Conservation (phyloP, 1,140 invertebrate genomes). For the Leptinotarsa texana region DNA sequence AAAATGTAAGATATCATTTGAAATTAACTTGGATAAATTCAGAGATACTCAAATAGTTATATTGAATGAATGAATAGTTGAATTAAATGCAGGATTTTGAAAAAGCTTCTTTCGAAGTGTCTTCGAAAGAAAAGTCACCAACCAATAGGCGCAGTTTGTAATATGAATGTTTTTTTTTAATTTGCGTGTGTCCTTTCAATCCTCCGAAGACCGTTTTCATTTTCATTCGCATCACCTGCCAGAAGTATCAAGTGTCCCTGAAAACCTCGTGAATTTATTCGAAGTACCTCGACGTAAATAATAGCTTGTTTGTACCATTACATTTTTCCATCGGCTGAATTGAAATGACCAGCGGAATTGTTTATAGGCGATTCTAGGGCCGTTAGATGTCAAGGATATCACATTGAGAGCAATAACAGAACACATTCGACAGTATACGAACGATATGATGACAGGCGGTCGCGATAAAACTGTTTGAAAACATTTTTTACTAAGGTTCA, state of each 20-base stretch:
- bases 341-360: conserved; percentile 20
- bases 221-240: background rate
- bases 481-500: conserved; percentile 25
- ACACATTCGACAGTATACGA: conserved; percentile 10
- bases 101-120: too few species aligned
- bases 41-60: too few species aligned
- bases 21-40: too few species aligned
- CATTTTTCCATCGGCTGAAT: conserved; percentile 13
- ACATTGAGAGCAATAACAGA: conserved; percentile 26
- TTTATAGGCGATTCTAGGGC: conserved; percentile 16
- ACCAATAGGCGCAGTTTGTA: too few species aligned
- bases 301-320: conserved; percentile 1
- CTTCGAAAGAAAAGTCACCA: too few species aligned
- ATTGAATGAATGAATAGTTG: too few species aligned
- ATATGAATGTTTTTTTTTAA: too few species aligned
- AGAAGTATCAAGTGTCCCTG: background rate
- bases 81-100: too few species aligned
- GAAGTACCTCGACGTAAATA: conserved; percentile 10
- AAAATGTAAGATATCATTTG: too few species aligned
- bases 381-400: conserved; percentile 19
- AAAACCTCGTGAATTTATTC: background rate
- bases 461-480: conserved; percentile 20
- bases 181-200: too few species aligned
- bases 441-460: conserved; percentile 20
- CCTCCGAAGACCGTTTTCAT: too few species aligned